Evolutionary conservation across 2,797 vertebrate genomes (phyloP).

Genomic region (Enteromius radiatus): DNA sequence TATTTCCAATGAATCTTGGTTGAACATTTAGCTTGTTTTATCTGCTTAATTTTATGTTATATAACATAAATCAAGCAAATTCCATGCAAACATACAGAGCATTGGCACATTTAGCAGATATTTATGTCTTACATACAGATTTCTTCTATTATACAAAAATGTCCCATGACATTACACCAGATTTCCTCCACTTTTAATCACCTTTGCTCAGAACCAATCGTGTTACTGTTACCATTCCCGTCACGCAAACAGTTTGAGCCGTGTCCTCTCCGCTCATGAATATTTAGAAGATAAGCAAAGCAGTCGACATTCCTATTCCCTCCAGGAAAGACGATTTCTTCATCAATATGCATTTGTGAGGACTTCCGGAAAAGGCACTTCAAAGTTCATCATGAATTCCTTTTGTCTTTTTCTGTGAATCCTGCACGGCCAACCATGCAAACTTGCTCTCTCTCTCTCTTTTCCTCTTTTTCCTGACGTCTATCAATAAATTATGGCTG

Average conservation of each 20-base stretch:
- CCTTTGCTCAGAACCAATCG: constrained; percentile 82
- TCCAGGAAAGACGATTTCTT: constrained; percentile 94
- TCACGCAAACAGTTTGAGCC: constrained; percentile 84
- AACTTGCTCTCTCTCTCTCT: constrained; percentile 34
- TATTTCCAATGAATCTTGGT: no score
- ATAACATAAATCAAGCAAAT: not conserved
- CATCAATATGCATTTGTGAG: constrained; percentile 98
- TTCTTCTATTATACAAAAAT: constrained; percentile 31
- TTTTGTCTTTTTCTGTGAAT: constrained; percentile 91
- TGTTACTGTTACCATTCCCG: constrained; percentile 86
- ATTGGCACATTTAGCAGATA: not conserved
- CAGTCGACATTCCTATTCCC: constrained; percentile 86
- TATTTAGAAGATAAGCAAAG: constrained; percentile 94
- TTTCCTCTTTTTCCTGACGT: constrained; percentile 76
- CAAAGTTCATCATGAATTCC: constrained; percentile 97
- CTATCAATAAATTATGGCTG: constrained; percentile 91
- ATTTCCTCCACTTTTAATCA: constrained; percentile 82
- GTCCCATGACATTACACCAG: constrained; percentile 61
- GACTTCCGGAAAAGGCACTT: constrained; percentile 95
- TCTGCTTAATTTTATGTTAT: not conserved
- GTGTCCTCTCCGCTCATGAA: constrained; percentile 86
- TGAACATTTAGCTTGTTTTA: not conserved
- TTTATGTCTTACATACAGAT: not conserved
- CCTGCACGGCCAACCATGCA: constrained; percentile 71
- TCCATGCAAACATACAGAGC: not conserved